A percentile compares a stretch with the other conserved stretches of the same genome.
These are phyloP conservation scores for Emydocephalus ijimae DNA, from an alignment of 2,113 vertebrate genomes.

Conservation along the genomic window DNA sequence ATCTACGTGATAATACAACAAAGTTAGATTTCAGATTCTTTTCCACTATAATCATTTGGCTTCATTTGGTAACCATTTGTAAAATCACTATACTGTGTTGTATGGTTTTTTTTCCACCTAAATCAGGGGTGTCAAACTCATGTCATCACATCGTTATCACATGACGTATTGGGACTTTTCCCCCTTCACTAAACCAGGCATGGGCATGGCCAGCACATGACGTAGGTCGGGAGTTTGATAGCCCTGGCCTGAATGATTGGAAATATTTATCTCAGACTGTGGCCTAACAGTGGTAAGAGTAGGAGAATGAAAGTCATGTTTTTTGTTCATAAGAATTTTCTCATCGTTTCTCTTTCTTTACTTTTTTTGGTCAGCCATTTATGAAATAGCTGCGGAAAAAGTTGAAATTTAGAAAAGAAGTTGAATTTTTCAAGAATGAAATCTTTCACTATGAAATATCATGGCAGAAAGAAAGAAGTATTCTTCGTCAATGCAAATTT, in stretches of 20 bases:
- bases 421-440: neutral
- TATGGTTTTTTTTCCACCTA: no score
- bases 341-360: neutral
- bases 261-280: neutral
- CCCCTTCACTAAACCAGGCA: no score
- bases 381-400: neutral
- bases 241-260: neutral
- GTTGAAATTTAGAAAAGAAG: neutral
- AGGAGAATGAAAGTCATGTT: neutral
- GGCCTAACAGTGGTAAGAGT: constrained; percentile 4
- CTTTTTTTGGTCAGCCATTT: neutral
- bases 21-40: constrained; percentile 42
- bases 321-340: neutral
- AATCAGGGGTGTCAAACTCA: no score
- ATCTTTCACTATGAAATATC: neutral
- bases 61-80: constrained; percentile 37
- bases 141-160: no score
- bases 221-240: no score
- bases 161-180: no score
- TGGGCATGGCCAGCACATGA: no score
- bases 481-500: neutral
- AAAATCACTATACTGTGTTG: constrained; percentile 26
- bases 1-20: constrained; percentile 1
- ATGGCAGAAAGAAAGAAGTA: neutral
- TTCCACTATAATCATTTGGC: constrained; percentile 29